Conservation (phyloP, 2,888 invertebrate species). For the Ophion slaviceki region DNA sequence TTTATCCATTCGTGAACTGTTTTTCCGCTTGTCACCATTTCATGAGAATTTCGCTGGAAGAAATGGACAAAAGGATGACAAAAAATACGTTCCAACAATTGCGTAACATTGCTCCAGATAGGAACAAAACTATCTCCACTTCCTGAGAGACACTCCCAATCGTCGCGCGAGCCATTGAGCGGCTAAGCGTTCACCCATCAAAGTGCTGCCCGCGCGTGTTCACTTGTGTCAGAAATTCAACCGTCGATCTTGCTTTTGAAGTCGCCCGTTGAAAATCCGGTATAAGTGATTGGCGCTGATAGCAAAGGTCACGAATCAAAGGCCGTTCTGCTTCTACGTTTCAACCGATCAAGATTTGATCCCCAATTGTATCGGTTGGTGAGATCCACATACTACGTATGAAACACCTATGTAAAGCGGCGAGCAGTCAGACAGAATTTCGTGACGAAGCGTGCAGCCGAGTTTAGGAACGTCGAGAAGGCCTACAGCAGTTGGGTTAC, state of each 20-base stretch:
- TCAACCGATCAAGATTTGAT: neutral
- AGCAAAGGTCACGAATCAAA: neutral
- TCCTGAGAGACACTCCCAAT: too few species aligned
- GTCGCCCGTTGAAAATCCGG: neutral
- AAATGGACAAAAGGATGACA: too few species aligned
- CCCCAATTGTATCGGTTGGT: neutral
- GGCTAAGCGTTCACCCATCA: neutral
- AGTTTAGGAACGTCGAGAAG: neutral
- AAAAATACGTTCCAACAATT: too few species aligned
- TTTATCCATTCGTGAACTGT: too few species aligned
- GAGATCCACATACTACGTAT: neutral
- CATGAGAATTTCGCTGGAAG: too few species aligned
- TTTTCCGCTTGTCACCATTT: too few species aligned
- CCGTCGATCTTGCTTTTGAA: neutral
- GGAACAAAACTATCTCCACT: too few species aligned
- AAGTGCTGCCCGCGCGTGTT: neutral
- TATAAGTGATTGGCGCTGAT: neutral
- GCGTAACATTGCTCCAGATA: too few species aligned
- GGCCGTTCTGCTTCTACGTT: neutral
- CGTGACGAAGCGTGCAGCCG: neutral
- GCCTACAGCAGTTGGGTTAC: neutral
- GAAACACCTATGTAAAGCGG: neutral
- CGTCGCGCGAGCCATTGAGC: neutral
- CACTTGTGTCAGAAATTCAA: neutral
- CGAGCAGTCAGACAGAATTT: neutral